Evolutionary conservation across 1,140 invertebrate species (phyloP), one percentile per base, ranked within the genome.

Genomic region (Drosophila micromelanica): DNA sequence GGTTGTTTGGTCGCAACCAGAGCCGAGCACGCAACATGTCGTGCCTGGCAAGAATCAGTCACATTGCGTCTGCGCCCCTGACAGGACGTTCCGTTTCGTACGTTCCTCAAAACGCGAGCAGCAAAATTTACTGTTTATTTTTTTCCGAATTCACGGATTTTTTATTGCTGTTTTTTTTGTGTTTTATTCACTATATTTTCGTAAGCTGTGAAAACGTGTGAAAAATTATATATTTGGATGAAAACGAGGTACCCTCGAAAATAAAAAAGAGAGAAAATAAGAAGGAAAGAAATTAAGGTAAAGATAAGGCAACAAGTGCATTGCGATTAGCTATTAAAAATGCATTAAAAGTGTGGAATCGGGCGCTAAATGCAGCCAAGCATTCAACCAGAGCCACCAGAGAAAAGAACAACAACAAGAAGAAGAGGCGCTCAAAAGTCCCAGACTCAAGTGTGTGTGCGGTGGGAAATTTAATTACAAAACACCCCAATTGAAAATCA

Each of bases 1-100:
- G 51, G 30, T 38, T 56, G 61, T 11, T 45, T 60, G 30, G 27
- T 9, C 4, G 35, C 37, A 37, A 42, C 9, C 45, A 45, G 35
- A 78, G 74, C 56, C 42, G 51, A 76, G 65, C 70, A 76, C 67
- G 84, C 74, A 69, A 76, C 64, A 45, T 73, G 56, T 55, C 82
- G 70, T 87, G 82, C 67, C 17, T 35, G 12, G 13, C 6, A 2
- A 60, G 72, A 82, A 76, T 86, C 78, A 86, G 84, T 86, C 78
- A 78, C 71, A 78, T 73, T 69, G 27, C 84, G 71, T 76, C 82
- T 60, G 60, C 52, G 48, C 12, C 37, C 27, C 30, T 73, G 67
- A 69, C 56, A 78, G 70, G 63, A 85, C 80, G 51, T 54, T 42
- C 0, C n/a, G 35, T 56, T 57, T 15, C 49, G 40, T 35, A 27